Percentiles rank a stretch among this genome's conserved stretches.
These are phyloP conservation scores for Apaloderma vittatum DNA, from an alignment of 2,113 vertebrate species.

Conservation along the genomic window DNA sequence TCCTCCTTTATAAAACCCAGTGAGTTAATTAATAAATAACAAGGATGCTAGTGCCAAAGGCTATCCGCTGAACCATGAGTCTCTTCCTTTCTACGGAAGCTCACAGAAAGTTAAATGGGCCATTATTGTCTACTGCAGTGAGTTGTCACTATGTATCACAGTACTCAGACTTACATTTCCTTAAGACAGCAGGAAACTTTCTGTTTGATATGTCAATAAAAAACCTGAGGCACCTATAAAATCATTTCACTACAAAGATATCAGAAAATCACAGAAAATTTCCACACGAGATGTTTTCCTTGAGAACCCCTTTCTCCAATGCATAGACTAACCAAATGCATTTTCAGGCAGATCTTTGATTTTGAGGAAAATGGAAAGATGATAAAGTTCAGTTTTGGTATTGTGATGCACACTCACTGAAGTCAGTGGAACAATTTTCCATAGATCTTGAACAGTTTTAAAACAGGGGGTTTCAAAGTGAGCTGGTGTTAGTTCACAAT, in stretches of 20 bases:
- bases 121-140: background rate
- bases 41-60: background rate
- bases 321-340: fast-evolving
- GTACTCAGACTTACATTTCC: background rate
- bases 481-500: background rate
- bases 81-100: background rate
- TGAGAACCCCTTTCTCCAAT: background rate
- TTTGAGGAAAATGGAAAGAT: background rate
- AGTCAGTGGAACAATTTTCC: background rate
- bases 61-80: fast-evolving
- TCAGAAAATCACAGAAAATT: background rate
- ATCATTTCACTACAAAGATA: background rate
- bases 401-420: background rate
- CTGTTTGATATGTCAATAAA: background rate
- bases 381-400: background rate
- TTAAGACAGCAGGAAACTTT: background rate
- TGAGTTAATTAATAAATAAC: background rate
- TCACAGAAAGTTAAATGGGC: background rate
- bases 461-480: background rate
- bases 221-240: background rate
- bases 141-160: background rate
- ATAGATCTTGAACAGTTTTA: background rate
- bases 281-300: background rate
- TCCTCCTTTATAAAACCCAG: background rate
- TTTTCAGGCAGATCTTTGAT: background rate